phyloP scores from a whole-genome alignment of 1,140 invertebrate genomes.

The Atopsyche davidsoni region DNA sequence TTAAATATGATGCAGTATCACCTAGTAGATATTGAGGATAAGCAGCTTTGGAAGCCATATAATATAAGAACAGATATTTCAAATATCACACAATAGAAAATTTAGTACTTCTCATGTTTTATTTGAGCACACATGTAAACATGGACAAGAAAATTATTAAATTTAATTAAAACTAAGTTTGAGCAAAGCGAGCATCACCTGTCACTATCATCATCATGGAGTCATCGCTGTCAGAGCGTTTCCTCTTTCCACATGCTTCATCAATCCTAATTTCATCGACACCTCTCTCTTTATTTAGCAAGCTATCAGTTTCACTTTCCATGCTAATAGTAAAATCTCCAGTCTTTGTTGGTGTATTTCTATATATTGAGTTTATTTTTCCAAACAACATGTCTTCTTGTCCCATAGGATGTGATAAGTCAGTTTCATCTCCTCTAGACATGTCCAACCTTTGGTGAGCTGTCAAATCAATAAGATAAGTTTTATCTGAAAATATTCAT shows the following conservation, averaged over 20 bases:
- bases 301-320: conserved; percentile 10
- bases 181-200: conserved; percentile 2
- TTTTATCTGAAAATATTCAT: conserved; percentile 25
- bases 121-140: too few species aligned
- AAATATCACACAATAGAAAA: too few species aligned
- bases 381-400: conserved; percentile 20
- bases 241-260: conserved; percentile 15
- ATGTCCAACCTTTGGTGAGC: background rate
- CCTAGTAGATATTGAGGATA: too few species aligned
- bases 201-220: conserved; percentile 10
- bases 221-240: conserved; percentile 18
- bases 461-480: conserved; percentile 26
- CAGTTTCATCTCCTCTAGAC: background rate
- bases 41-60: too few species aligned
- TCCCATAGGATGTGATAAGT: background rate
- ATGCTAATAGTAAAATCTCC: conserved; percentile 10
- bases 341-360: conserved; percentile 10
- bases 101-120: too few species aligned
- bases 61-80: too few species aligned
- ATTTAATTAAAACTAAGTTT: too few species aligned
- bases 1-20: too few species aligned
- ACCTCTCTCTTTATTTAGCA: conserved; percentile 22
- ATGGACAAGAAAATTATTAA: too few species aligned
- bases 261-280: background rate
- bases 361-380: conserved; percentile 6